phyloP scores from a whole-genome alignment of 2,797 vertebrate genomes.

The Rhadinocentrus ornatus region DNA sequence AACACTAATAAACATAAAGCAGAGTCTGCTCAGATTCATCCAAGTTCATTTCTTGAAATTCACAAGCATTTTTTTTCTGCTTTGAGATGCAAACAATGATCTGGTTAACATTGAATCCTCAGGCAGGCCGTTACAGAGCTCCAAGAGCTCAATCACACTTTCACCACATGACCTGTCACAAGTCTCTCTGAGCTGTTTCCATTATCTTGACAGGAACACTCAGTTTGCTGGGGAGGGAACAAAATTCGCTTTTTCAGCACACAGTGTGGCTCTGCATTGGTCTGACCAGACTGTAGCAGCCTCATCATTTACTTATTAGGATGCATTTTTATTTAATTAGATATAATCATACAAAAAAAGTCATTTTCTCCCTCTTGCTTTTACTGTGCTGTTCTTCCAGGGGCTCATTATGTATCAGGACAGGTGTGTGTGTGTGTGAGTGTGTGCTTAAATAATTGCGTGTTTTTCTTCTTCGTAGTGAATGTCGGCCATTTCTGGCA shows the following conservation, averaged over 20 bases:
- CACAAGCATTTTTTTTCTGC: not conserved
- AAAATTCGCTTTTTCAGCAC: constrained; percentile 33
- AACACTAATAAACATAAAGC: constrained; percentile 38
- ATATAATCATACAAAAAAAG: constrained; percentile 1
- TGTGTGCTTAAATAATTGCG: not conserved
- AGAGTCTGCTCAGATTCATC: not conserved
- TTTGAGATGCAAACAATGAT: constrained; percentile 17
- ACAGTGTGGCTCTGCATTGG: constrained; percentile 9
- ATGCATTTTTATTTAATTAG: constrained; percentile 3
- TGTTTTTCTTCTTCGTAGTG: constrained; percentile 35
- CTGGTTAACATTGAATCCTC: constrained; percentile 11
- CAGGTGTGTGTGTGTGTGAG: constrained; percentile 40
- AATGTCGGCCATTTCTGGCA: constrained; percentile 40
- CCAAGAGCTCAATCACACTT: constrained; percentile 29
- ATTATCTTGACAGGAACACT: constrained; percentile 55
- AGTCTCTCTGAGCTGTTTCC: constrained; percentile 23
- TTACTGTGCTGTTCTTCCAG: constrained; percentile 30
- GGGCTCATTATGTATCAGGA: constrained; percentile 51
- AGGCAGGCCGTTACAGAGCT: constrained; percentile 22
- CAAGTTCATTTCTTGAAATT: not conserved
- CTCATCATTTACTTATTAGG: constrained; percentile 8
- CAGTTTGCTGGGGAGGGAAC: constrained; percentile 21
- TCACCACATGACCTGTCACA: constrained; percentile 15
- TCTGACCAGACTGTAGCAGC: constrained; percentile 7
- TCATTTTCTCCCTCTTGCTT: not conserved